Percentiles rank a stretch among this genome's conserved stretches.
These are phyloP conservation scores for Neolamprologus brichardi DNA, from an alignment of 2,113 vertebrate genomes.

Conservation along the genomic window DNA sequence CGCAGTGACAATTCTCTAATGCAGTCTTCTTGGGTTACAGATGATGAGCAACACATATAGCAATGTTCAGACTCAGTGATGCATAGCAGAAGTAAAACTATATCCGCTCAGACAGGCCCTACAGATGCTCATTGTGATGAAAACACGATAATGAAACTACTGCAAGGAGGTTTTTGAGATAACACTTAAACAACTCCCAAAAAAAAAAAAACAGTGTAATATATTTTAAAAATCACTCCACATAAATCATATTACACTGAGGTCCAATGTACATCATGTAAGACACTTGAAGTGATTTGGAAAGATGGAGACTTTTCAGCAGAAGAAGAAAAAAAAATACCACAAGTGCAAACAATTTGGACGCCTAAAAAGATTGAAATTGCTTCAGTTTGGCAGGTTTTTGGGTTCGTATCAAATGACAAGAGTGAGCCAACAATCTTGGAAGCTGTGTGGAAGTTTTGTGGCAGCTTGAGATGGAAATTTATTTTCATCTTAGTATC, in stretches of 20 bases:
- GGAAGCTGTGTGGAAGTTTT: neutral
- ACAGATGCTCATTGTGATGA: neutral
- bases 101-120: neutral
- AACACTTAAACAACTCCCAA: neutral
- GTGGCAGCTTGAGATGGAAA: neutral
- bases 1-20: neutral
- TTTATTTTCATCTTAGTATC: neutral
- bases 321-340: neutral
- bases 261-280: neutral
- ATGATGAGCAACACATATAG: neutral
- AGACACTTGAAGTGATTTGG: neutral
- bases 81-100: neutral
- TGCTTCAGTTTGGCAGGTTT: neutral
- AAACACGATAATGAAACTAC: neutral
- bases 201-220: fast-evolving
- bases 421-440: neutral
- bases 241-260: neutral
- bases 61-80: neutral
- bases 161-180: neutral
- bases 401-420: neutral
- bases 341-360: neutral
- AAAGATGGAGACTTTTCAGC: neutral
- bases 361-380: neutral
- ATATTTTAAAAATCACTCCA: neutral
- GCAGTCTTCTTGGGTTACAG: neutral